Percentiles rank a stretch among this genome's conserved stretches.
Conservation (phyloP, 2,113 vertebrate genomes). For the Laticauda laticaudata region DNA sequence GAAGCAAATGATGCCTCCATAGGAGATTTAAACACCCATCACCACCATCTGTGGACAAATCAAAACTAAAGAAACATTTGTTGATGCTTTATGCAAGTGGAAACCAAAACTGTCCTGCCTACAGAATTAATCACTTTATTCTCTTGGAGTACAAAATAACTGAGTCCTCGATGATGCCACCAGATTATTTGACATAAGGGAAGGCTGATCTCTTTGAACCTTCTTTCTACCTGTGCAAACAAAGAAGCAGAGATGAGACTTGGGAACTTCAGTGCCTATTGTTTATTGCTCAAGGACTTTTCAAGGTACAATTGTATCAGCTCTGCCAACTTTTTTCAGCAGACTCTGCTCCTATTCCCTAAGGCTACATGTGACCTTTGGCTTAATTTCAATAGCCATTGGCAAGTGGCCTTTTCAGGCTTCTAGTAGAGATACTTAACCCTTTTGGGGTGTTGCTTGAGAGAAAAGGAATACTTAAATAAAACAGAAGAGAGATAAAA, state of each 20-base stretch:
- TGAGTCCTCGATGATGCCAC: background rate
- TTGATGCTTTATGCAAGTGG: background rate
- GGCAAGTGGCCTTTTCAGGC: background rate
- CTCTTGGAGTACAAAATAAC: background rate
- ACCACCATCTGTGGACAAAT: background rate
- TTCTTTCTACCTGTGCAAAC: background rate
- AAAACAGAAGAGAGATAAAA: background rate
- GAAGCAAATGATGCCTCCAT: background rate
- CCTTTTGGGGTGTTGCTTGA: background rate
- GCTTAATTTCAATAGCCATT: background rate
- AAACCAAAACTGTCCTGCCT: background rate
- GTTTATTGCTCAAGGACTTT: background rate
- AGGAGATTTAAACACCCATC: background rate
- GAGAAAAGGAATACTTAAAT: background rate
- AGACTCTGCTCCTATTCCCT: background rate
- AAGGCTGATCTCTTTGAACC: background rate
- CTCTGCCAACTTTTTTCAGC: background rate
- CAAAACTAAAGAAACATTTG: accelerated
- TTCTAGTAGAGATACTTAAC: background rate
- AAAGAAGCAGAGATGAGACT: background rate
- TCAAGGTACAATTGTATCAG: background rate
- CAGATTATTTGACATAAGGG: background rate
- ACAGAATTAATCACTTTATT: background rate
- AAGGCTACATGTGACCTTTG: background rate
- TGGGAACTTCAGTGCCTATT: background rate